These are phyloP conservation scores for Regulus satrapa DNA, from an alignment of 2,113 vertebrate genomes.

Conservation along the genomic window DNA sequence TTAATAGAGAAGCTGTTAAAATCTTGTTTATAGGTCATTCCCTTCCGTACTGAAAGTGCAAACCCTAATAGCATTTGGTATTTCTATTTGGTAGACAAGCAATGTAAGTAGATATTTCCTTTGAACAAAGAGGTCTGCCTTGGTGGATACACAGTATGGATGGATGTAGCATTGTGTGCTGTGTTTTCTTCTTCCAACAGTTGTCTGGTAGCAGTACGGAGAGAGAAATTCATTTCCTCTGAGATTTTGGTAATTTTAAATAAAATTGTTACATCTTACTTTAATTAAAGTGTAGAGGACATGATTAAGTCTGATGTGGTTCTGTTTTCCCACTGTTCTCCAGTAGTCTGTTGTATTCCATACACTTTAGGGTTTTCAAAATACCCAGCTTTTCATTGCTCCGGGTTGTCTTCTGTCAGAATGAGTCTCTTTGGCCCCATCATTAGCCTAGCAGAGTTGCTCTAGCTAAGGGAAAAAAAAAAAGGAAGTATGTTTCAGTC, in stretches of 20 bases:
- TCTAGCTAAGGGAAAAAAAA: not conserved
- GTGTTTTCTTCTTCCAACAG: not conserved
- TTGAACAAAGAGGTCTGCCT: not conserved
- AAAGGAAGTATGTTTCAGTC: not conserved
- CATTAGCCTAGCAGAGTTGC: not conserved
- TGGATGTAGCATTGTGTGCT: not conserved
- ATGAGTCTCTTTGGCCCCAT: not conserved
- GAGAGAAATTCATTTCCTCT: slow-evolving; percentile 2
- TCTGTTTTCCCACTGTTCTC: not conserved
- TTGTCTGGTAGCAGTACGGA: not conserved
- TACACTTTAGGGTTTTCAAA: not conserved
- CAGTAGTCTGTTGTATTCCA: not conserved
- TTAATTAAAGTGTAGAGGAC: not conserved
- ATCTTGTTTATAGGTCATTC: slow-evolving; percentile 69
- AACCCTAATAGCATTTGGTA: slow-evolving; percentile 37
- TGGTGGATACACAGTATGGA: not conserved
- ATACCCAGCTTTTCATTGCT: not conserved
- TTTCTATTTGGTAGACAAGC: slow-evolving; percentile 44
- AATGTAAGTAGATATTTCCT: not conserved
- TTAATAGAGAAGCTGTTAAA: slow-evolving; percentile 75
- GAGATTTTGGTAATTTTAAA: slow-evolving; percentile 4
- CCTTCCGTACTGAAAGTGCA: slow-evolving; percentile 40
- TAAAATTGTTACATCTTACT: not conserved
- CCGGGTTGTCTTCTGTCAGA: not conserved
- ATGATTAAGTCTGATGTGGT: not conserved